Conservation (phyloP, 2,888 invertebrate genomes). For the Corythucha ciliata region DNA sequence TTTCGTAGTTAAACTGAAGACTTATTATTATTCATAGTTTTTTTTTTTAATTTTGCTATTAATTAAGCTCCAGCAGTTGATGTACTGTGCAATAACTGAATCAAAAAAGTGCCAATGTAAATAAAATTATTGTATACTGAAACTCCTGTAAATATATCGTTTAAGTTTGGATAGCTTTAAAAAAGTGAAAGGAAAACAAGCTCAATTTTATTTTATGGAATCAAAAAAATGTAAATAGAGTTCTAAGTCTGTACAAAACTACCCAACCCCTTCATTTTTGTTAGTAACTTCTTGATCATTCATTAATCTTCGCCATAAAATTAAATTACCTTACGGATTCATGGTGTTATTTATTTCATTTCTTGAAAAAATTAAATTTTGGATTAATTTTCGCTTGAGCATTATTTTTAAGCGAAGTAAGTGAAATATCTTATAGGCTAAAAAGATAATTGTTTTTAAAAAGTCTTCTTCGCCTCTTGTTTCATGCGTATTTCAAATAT, state of each 20-base stretch:
- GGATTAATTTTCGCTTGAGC: too few species aligned
- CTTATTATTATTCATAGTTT: not conserved
- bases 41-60: slow-evolving; percentile 1
- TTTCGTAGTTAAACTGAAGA: not conserved
- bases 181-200: slow-evolving; percentile 11
- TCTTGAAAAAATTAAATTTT: too few species aligned
- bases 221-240: too few species aligned
- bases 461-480: too few species aligned
- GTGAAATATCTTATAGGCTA: too few species aligned
- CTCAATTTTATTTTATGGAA: slow-evolving; percentile 10
- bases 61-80: not conserved
- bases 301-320: too few species aligned
- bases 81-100: slow-evolving; percentile 20
- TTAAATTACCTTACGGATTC: too few species aligned
- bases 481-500: too few species aligned
- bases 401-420: too few species aligned
- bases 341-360: too few species aligned
- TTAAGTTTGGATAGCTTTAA: not conserved
- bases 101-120: slow-evolving; percentile 22
- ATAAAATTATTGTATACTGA: slow-evolving; percentile 8
- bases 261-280: not conserved
- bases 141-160: not conserved
- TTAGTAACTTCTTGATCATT: too few species aligned
- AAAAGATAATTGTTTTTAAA: too few species aligned
- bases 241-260: not conserved